These are phyloP conservation scores for Halictus rubicundus DNA, from an alignment of 1,140 invertebrate species.

Conservation along the genomic window DNA sequence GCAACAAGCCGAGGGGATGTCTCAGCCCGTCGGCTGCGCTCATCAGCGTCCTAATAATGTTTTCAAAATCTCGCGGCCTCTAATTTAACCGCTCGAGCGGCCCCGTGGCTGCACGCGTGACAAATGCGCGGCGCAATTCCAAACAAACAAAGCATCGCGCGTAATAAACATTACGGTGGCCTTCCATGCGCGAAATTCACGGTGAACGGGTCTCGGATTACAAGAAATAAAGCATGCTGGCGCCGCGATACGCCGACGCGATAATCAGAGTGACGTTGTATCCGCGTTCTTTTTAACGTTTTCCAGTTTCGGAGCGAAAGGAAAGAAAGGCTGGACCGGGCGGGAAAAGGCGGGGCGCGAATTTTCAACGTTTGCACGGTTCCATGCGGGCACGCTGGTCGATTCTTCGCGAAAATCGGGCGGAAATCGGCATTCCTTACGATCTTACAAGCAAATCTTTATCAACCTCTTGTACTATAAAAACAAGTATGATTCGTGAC, in stretches of 20 bases:
- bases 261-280: constrained; percentile 31
- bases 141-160: constrained; percentile 8
- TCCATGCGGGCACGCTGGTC: constrained; percentile 5
- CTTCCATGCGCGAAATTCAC: constrained; percentile 18
- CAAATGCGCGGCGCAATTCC: constrained; percentile 6
- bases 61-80: constrained; percentile 21
- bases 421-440: too few species aligned
- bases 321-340: too few species aligned
- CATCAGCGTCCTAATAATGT: constrained; percentile 32
- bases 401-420: too few species aligned
- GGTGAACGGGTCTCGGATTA: background rate
- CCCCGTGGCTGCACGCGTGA: background rate
- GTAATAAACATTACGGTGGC: constrained; percentile 43
- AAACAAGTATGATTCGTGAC: too few species aligned
- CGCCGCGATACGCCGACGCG: constrained; percentile 16
- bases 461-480: too few species aligned
- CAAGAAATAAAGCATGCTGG: constrained; percentile 41
- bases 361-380: constrained; percentile 24
- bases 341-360: background rate
- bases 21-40: background rate
- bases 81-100: constrained; percentile 8
- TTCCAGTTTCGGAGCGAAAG: background rate
- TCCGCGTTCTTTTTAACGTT: constrained; percentile 29
- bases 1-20: background rate
- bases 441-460: too few species aligned